These are phyloP conservation scores for Hyla sarda DNA, from an alignment of 2,113 vertebrate genomes.

Conservation along the genomic window DNA sequence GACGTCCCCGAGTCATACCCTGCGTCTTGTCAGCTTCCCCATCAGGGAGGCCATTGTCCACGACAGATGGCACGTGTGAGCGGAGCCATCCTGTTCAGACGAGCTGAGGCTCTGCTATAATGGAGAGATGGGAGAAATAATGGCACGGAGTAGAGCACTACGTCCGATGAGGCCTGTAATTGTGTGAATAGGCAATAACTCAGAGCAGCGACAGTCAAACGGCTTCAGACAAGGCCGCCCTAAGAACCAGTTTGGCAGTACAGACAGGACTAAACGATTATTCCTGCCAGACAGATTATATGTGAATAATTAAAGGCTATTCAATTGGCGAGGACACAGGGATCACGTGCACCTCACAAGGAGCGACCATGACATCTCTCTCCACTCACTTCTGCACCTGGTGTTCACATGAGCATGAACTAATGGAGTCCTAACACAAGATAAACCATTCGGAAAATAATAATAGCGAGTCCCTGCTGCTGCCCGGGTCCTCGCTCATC, in stretches of 20 bases:
- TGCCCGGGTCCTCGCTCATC: too few species aligned
- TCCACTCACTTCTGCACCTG: neutral
- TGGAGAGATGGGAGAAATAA: neutral
- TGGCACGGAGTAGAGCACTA: neutral
- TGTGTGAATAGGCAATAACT: constrained; percentile 28
- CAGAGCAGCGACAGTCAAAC: constrained; percentile 15
- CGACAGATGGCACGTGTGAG: constrained; percentile 29
- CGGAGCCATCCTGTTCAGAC: neutral
- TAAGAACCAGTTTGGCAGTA: constrained; percentile 31
- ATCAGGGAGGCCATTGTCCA: constrained; percentile 27
- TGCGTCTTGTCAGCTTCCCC: neutral
- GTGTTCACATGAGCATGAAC: too few species aligned
- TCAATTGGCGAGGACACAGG: constrained; percentile 26
- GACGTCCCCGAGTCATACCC: neutral
- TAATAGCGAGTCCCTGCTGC: too few species aligned
- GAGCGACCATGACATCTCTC: neutral
- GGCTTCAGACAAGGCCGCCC: constrained; percentile 15
- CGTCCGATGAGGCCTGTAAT: constrained; percentile 36
- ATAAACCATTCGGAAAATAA: too few species aligned
- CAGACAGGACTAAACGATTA: constrained; percentile 23
- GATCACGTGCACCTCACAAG: neutral
- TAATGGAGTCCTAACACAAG: too few species aligned
- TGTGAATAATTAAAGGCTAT: constrained; percentile 53
- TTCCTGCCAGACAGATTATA: constrained; percentile 36
- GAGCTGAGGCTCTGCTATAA: neutral